Base-by-base conservation (phyloP, 2,797 vertebrate species). In the Astyanax mexicanus region DNA sequence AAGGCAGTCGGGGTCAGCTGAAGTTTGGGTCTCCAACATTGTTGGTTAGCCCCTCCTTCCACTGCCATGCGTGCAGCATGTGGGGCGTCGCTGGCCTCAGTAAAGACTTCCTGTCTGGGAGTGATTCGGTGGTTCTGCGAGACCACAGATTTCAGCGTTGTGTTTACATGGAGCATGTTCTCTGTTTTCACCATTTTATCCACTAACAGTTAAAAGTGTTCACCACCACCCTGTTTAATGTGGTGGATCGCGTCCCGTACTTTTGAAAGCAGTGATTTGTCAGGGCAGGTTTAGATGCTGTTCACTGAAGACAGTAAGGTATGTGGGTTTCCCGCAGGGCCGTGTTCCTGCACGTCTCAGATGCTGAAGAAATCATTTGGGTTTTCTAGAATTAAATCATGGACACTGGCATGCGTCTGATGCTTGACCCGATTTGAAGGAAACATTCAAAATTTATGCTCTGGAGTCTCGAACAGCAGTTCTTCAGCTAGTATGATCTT, bases 61-160 rank as follows among this genome's bases (percentile, higher is more conserved):
- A 11, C 38, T 51, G 54, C 55, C 35, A 42, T 69, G 67, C 57
- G 64, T 67, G 45, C 23, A 1, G 72, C 32, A 38, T 66, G 23
- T 15, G 35, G 45, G 40, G 23, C 55, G n/a, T 70, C 32, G 61
- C 40, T 6, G 21, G 37, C 70, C 37, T 19, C 45, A 19, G 51
- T 70, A 88, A 87, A 84, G 73, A 79, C 69, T 87, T 86, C 78
- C 49, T 88, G 64, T 82, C 79, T 80, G 54, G 17, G 27, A 1
- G 27, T 57, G 54, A 32, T n/a, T 57, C 4, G 74, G 81, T 78
- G 82, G 74, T 75, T 61, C 25, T 40, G 54, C 21, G 60, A 40
- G 60, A 75, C 57, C 79, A 83, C 74, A 84, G 66, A 61, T 58
- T 10, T n/a, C 17, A 37, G 57, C 0, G 6, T 5, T 15, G 1